Base-by-base conservation (phyloP, 2,797 vertebrate genomes). In the Zenarchopterus dispar region DNA sequence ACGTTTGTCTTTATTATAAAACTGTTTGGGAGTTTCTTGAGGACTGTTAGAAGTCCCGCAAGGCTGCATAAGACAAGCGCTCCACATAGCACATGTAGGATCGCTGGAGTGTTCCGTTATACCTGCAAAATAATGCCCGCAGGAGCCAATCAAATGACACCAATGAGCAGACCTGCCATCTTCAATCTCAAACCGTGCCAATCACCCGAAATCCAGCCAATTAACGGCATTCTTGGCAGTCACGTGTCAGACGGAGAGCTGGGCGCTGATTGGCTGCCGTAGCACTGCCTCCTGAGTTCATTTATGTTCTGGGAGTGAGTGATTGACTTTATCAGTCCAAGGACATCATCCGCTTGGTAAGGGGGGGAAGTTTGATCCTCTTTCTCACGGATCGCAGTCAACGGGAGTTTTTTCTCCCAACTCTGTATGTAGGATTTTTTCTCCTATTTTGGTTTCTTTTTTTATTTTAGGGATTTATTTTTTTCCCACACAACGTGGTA, bases 241-340 rank as follows among this genome's bases (percentile, higher is more conserved):
- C 95, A 96, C 93, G 94, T 98, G 96, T 84, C 64, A 9, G 62
- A 73, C 21, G 86, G 81, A 83, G 82, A 87, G 93, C 91, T 54
- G 83, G 44, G 72, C 90, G 85, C 90, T 83, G 89, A 97, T 97
- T 97, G 96, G 95, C 79, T 75, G 84, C 70, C 81, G 88, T 86
- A 82, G 93, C 89, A 87, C 93, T 92, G 95, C 95, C 95, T 94
- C 95, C 94, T 88, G 94, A 93, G 93, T 94, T 92, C 93, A 95
- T 96, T 95, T 96, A 96, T 98, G 96, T 96, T 95, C 91, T 89
- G 92, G 94, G 93, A 95, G 94, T 96, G 95, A 95, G 94, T 95
- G 96, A 94, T 95, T 95, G 95, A 96, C 94, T 96, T 95, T 94
- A 96, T 94, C 96, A 98, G 96, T 95, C 94, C 95, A 96, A 96